Conservation (phyloP, 2,888 invertebrate species). For the Lasioglossum lativentre region DNA sequence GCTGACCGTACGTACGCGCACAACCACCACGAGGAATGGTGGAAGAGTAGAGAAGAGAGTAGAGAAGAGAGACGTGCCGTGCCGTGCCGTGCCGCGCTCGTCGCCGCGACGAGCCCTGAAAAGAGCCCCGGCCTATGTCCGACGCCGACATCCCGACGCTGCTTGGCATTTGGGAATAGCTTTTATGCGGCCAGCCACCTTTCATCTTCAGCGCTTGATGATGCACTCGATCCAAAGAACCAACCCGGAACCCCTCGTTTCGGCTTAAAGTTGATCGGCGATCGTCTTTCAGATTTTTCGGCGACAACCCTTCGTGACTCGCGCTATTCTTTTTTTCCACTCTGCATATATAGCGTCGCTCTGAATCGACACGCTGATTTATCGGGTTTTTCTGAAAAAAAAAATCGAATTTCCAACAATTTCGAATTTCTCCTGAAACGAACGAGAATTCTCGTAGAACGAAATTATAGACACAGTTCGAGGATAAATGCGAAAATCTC, state of each 20-base stretch:
- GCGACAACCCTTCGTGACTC: neutral
- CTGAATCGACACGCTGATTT: neutral
- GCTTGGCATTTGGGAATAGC: constrained; percentile 82
- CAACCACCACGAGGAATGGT: constrained; percentile 34
- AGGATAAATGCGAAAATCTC: neutral
- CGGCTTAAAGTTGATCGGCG: constrained; percentile 35
- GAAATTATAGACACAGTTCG: neutral
- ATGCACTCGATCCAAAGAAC: constrained; percentile 76
- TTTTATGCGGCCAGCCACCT: constrained; percentile 79
- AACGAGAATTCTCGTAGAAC: neutral
- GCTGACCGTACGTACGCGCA: constrained; percentile 62
- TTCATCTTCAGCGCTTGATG: constrained; percentile 80
- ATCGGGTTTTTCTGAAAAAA: too few species aligned
- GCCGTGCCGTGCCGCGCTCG: constrained; percentile 13
- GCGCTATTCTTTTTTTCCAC: too few species aligned
- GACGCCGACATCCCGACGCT: constrained; percentile 63
- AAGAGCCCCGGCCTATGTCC: constrained; percentile 44
- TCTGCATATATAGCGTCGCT: too few species aligned
- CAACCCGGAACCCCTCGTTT: constrained; percentile 35
- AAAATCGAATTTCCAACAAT: too few species aligned
- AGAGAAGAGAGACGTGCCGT: constrained; percentile 2
- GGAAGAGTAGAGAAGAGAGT: neutral
- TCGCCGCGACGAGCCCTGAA: constrained; percentile 62
- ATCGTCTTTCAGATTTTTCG: neutral
- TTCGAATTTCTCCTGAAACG: neutral